These are phyloP conservation scores for Lagocephalus sceleratus DNA, from an alignment of 2,797 vertebrate genomes.

Conservation along the genomic window DNA sequence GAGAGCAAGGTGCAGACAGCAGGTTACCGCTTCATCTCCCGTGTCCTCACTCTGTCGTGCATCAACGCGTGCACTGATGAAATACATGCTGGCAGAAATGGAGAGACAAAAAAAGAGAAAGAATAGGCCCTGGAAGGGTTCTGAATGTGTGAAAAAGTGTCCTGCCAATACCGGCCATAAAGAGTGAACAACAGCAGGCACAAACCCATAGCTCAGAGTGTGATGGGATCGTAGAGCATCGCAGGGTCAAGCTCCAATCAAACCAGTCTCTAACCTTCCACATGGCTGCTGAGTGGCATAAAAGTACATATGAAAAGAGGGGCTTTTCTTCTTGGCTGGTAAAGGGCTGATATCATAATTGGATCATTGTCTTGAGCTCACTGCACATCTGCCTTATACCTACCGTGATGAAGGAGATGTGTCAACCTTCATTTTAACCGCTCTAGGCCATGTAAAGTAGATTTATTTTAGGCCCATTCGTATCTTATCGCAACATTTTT, in stretches of 20 bases:
- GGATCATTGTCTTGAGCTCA: constrained; percentile 19
- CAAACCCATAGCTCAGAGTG: constrained; percentile 68
- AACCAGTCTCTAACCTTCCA: constrained; percentile 43
- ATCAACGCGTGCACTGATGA: constrained; percentile 35
- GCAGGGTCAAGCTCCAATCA: constrained; percentile 46
- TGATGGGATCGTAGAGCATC: constrained; percentile 50
- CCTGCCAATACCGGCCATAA: constrained; percentile 63
- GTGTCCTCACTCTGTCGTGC: constrained; percentile 37
- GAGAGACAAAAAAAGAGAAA: constrained; percentile 21
- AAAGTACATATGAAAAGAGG: constrained; percentile 21
- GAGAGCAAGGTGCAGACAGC: constrained; percentile 39
- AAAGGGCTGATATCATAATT: constrained; percentile 13
- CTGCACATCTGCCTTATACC: constrained; percentile 10
- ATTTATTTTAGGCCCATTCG: constrained; percentile 5
- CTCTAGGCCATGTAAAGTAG: too few species aligned
- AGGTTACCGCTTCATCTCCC: constrained; percentile 50
- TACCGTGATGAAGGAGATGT: constrained; percentile 5
- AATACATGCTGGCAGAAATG: constrained; percentile 62
- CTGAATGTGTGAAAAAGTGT: constrained; percentile 63
- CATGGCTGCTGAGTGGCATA: constrained; percentile 21
- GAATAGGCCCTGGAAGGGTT: constrained; percentile 45
- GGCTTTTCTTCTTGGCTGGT: constrained; percentile 25
- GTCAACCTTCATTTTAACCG: too few species aligned
- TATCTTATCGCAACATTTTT: constrained; percentile 23
- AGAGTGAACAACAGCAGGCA: constrained; percentile 64